Percentiles rank a stretch among this genome's conserved stretches.
phyloP scores from a whole-genome alignment of 2,888 invertebrate species.

The Clanis bilineata region DNA sequence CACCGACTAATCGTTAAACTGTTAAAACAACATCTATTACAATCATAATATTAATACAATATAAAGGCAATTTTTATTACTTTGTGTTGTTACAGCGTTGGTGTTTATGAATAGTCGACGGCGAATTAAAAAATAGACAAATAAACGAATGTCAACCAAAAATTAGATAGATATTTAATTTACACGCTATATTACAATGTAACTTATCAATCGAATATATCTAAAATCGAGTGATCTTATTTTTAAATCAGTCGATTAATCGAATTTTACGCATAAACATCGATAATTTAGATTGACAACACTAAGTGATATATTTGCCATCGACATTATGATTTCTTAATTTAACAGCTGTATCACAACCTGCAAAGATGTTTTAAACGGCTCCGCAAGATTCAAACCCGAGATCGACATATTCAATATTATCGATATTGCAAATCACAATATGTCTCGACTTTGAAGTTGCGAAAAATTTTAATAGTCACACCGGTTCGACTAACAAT shows the following conservation, averaged over 20 bases:
- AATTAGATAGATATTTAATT: background rate
- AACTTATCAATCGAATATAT: background rate
- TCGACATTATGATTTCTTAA: background rate
- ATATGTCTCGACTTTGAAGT: background rate
- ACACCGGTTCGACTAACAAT: background rate
- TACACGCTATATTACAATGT: background rate
- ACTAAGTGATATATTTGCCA: background rate
- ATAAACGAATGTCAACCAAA: background rate
- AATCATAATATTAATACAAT: slow-evolving; percentile 10
- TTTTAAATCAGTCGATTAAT: slow-evolving; percentile 8
- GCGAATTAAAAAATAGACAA: slow-evolving; percentile 9
- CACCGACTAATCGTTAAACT: slow-evolving; percentile 9
- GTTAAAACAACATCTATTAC: slow-evolving; percentile 9
- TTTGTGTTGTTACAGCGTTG: slow-evolving; percentile 18
- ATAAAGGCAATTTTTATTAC: slow-evolving; percentile 25
- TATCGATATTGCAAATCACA: background rate
- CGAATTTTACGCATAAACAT: slow-evolving; percentile 4
- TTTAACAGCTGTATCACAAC: slow-evolving; percentile 11
- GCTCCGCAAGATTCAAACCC: background rate
- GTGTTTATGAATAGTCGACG: slow-evolving; percentile 3
- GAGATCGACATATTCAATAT: background rate
- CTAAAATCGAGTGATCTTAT: slow-evolving; percentile 5
- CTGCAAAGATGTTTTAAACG: background rate
- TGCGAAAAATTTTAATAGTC: background rate
- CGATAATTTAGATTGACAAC: slow-evolving; percentile 3